A percentile compares a stretch with the other conserved stretches of the same genome.
These are phyloP conservation scores for Bungarus multicinctus DNA, from an alignment of 2,113 vertebrate species.

Conservation along the genomic window DNA sequence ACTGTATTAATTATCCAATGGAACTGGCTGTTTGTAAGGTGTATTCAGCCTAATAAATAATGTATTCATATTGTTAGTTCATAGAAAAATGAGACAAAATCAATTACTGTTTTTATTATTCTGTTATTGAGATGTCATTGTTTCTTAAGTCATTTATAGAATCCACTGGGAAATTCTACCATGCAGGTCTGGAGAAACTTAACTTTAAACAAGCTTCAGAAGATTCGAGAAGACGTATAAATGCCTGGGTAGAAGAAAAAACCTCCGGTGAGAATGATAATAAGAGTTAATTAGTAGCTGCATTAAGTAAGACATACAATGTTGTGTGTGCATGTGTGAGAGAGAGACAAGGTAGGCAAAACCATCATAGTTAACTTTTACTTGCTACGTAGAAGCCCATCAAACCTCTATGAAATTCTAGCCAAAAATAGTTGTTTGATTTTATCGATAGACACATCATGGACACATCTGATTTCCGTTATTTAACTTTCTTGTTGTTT, in stretches of 20 bases:
- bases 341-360: not conserved
- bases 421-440: not conserved
- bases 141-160: slow-evolving; percentile 75
- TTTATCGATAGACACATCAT: not conserved
- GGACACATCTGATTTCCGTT: not conserved
- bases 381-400: not conserved
- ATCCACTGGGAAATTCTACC: slow-evolving; percentile 77
- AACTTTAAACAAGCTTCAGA: slow-evolving; percentile 79
- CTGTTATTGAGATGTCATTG: not conserved
- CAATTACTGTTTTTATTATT: not conserved
- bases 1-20: not conserved
- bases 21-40: not conserved
- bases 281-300: not conserved
- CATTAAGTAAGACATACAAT: not conserved
- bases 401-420: not conserved
- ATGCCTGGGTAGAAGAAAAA: slow-evolving; percentile 83
- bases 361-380: not conserved
- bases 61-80: not conserved
- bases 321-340: not conserved
- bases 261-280: slow-evolving; percentile 75
- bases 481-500: not conserved
- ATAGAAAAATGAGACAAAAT: not conserved
- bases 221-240: slow-evolving; percentile 78
- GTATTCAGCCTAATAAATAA: not conserved
- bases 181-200: slow-evolving; percentile 77